Evolutionary conservation across 1,140 invertebrate genomes (phyloP).

Genomic region (Drosophila miranda): DNA sequence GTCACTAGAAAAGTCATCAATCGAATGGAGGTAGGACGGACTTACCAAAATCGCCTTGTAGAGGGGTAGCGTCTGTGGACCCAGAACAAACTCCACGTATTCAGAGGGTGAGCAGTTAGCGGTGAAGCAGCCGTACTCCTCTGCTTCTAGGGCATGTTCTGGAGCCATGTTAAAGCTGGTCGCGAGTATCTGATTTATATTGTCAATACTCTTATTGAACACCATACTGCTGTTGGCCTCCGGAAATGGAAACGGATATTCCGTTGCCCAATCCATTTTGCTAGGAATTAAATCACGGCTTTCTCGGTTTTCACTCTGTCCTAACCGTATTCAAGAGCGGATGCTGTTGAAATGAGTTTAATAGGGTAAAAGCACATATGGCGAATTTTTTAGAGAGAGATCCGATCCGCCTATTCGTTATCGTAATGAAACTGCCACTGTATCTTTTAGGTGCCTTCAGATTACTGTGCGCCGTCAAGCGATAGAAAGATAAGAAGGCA

Average conservation of each 20-base stretch:
- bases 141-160: constrained; percentile 18
- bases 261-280: constrained; percentile 21
- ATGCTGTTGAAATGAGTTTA: constrained; percentile 5
- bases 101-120: constrained; percentile 84
- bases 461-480: constrained; percentile 71
- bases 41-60: constrained; percentile 82
- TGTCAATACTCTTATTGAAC: constrained; percentile 18
- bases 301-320: not conserved
- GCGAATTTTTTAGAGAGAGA: constrained; percentile 20
- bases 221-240: not conserved
- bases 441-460: constrained; percentile 73
- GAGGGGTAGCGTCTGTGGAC: constrained; percentile 83
- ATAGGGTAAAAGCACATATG: constrained; percentile 13
- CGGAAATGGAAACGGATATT: not conserved
- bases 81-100: constrained; percentile 83
- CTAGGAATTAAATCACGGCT: not conserved
- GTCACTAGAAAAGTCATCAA: too few relatives aligned
- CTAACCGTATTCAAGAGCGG: constrained; percentile 2
- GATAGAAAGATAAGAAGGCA: constrained; percentile 68
- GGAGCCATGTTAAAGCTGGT: constrained; percentile 14
- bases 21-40: not conserved
- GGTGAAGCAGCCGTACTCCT: constrained; percentile 50
- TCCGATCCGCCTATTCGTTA: constrained; percentile 22
- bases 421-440: constrained; percentile 60
- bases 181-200: constrained; percentile 12